phyloP scores from a whole-genome alignment of 2,797 vertebrate genomes.

The Hipposideros larvatus region DNA sequence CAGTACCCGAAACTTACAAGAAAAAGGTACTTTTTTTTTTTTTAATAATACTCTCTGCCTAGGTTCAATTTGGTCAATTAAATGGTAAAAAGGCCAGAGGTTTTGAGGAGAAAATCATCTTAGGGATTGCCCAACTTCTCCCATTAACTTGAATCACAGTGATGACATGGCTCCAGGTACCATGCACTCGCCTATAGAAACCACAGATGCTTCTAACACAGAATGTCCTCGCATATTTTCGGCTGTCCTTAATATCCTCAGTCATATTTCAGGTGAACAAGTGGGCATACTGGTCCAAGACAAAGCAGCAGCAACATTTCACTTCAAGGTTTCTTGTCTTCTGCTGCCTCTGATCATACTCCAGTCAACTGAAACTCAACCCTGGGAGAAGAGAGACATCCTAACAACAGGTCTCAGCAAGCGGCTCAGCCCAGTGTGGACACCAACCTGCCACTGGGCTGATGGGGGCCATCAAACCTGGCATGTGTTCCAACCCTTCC shows the following conservation, averaged over 20 bases:
- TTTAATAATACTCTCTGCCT: neutral
- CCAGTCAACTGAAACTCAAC: neutral
- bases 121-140: neutral
- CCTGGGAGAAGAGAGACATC: neutral
- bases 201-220: neutral
- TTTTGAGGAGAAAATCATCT: neutral
- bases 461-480: fast-evolving
- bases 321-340: neutral
- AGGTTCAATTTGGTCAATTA: neutral
- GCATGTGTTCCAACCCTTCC: neutral
- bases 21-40: neutral
- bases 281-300: too few species aligned
- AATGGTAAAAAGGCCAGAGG: neutral
- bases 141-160: neutral
- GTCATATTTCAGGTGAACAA: neutral
- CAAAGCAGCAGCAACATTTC: neutral
- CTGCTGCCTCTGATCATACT: neutral
- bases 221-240: neutral
- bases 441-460: neutral
- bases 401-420: neutral
- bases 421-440: neutral
- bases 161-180: too few species aligned
- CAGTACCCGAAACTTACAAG: neutral
- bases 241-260: neutral
- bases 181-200: fast-evolving